Evolutionary conservation across 2,888 invertebrate species (phyloP).

Genomic region (Archips crataeganus): DNA sequence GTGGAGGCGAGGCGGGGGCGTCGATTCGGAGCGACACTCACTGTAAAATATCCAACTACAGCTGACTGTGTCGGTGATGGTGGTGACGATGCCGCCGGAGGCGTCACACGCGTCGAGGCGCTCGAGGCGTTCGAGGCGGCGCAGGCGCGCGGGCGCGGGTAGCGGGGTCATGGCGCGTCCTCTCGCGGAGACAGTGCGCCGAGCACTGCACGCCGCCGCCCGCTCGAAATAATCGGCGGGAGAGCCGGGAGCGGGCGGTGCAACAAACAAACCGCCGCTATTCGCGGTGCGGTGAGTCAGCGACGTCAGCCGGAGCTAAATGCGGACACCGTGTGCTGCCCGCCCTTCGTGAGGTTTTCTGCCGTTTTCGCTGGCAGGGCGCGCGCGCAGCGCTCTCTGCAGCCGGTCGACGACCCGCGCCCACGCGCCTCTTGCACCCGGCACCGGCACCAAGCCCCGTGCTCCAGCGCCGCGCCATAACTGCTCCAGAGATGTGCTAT

Average conservation of each 20-base stretch:
- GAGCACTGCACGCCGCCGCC: conserved; percentile 72
- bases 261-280: conserved; percentile 84
- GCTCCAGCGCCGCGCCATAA: conserved; percentile 4
- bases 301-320: conserved; percentile 82
- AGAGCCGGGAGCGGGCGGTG: conserved; percentile 81
- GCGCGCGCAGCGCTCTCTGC: conserved; percentile 64
- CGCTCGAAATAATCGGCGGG: conserved; percentile 78
- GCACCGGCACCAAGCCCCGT: conserved; percentile 52
- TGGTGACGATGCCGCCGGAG: conserved; percentile 81
- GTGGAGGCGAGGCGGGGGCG: conserved; percentile 44
- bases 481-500: neutral
- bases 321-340: conserved; percentile 82
- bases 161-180: conserved; percentile 79
- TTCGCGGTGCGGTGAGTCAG: conserved; percentile 83
- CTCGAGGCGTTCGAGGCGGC: conserved; percentile 55
- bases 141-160: conserved; percentile 72
- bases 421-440: conserved; percentile 77
- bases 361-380: conserved; percentile 79
- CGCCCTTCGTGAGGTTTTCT: conserved; percentile 83
- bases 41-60: conserved; percentile 92
- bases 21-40: conserved; percentile 75
- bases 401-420: conserved; percentile 82
- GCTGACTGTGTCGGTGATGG: conserved; percentile 88
- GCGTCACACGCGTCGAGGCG: conserved; percentile 82
- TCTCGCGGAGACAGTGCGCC: conserved; percentile 72